Percentiles rank a stretch among this genome's conserved stretches.
Conservation (phyloP, 2,113 vertebrate genomes). For the Calyptomena viridis region DNA sequence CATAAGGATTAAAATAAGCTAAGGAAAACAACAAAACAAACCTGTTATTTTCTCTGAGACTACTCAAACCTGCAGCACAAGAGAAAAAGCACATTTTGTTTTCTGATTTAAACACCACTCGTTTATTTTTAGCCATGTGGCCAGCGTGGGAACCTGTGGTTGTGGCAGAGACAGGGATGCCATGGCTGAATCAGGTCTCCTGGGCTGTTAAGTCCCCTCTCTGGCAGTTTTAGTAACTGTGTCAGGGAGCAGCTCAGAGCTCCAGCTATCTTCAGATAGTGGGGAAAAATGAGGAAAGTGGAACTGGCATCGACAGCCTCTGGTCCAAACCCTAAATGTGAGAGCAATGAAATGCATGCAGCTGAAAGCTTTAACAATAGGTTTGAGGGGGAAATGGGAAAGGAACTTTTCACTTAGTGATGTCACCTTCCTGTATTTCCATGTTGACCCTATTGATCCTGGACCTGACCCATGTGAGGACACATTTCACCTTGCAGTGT, state of each 20-base stretch:
- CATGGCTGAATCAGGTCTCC: neutral
- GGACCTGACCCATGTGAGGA: neutral
- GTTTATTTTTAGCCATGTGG: constrained; percentile 1
- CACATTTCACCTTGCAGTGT: neutral
- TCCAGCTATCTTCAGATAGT: neutral
- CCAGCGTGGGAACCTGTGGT: neutral
- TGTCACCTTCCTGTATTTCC: neutral
- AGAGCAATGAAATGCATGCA: rapidly evolving
- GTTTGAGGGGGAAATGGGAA: neutral
- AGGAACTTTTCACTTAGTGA: neutral
- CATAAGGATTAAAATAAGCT: constrained; percentile 23
- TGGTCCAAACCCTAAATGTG: neutral
- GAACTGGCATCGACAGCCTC: neutral
- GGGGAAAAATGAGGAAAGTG: neutral
- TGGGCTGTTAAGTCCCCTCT: neutral
- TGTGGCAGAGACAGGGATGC: neutral
- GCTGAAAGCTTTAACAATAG: neutral
- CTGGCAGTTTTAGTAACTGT: neutral
- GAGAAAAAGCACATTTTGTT: neutral
- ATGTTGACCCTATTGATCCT: neutral
- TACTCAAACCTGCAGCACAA: neutral
- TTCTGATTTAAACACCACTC: neutral
- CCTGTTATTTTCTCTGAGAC: neutral
- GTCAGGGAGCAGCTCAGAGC: neutral
- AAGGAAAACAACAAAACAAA: constrained; percentile 22